Evolutionary conservation across 2,888 invertebrate genomes (phyloP), one percentile per base, ranked within the genome.

Genomic region (Cepaea hortensis): DNA sequence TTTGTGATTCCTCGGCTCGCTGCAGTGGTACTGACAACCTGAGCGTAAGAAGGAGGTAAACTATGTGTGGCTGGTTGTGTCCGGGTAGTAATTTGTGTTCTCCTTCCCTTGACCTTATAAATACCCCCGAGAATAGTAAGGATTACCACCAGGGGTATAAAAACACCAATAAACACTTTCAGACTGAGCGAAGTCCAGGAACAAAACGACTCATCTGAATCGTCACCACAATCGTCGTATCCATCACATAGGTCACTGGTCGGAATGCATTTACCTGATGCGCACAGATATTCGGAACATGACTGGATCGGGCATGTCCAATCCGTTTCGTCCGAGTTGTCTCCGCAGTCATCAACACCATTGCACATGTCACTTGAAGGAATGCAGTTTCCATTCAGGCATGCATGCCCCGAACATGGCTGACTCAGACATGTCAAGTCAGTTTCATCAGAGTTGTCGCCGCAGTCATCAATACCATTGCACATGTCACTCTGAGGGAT

Each of bases 191-290:
- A 35, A 35, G 35, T 35, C 35, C 35, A 35, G 35, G 35, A 35
- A 79, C 79, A 79, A 4, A 7, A 79, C 3, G 2, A 7, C 68
- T 81, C 81, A 68, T 81, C 81, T 62, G 81, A 81, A 68, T 68
- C 18, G 48, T 81, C 81, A 3, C 81, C 68, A 20, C 81, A 81
- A n/a, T 81, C 81, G 48, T 81, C 18, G 11, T 20, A 15, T 9
- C 50, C 81, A 72, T 81, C n/a, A 48, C 81, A 81, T 13, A 70
- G 7, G 1, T 70, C 3, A n/a, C 3, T 35, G 50, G 11, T n/a
- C 20, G 7, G 7, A 48, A 81, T 48, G 23, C 81, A 81, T 6
- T n/a, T 4, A 68, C 81, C 81, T 70, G 15, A 23, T 23, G 70
- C 0, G 55, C 55, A 55, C 6, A 11, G 7, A 55, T 9, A 55